Conservation (phyloP, 2,888 invertebrate genomes). For the Furcula furcula region DNA sequence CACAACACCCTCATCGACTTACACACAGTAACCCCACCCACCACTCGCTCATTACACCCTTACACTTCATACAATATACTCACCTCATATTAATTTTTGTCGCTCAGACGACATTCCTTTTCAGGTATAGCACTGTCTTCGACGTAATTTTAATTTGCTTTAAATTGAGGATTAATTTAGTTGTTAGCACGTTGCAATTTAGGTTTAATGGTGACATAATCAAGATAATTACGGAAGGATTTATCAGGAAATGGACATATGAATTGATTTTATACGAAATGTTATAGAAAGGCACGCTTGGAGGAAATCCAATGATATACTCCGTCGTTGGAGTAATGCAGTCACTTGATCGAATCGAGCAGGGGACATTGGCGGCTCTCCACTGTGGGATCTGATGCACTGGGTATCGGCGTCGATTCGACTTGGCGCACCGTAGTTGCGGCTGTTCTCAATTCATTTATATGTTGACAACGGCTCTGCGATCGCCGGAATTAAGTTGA, state of each 20-base stretch:
- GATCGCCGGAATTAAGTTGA: constrained; percentile 16
- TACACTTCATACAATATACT: constrained; percentile 13
- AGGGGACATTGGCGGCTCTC: constrained; percentile 41
- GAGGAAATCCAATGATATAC: constrained; percentile 79
- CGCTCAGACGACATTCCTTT: constrained; percentile 55
- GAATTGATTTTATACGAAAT: constrained; percentile 76
- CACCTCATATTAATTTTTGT: constrained; percentile 43
- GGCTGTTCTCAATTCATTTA: constrained; percentile 27
- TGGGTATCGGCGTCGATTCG: constrained; percentile 40
- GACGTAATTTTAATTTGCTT: constrained; percentile 33
- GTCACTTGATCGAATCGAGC: constrained; percentile 56
- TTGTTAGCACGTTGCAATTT: constrained; percentile 45
- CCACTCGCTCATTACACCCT: constrained; percentile 10
- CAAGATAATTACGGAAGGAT: constrained; percentile 39
- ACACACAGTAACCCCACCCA: constrained; percentile 13
- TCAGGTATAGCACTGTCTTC: constrained; percentile 56
- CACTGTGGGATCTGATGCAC: constrained; percentile 39
- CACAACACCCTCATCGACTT: constrained; percentile 17
- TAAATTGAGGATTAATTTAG: constrained; percentile 48
- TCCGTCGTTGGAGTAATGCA: constrained; percentile 68
- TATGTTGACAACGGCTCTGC: constrained; percentile 25
- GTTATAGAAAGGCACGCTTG: constrained; percentile 80
- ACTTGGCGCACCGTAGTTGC: constrained; percentile 29
- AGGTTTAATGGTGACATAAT: constrained; percentile 50
- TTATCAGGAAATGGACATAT: constrained; percentile 36